These are phyloP conservation scores for Gyps fulvus DNA, from an alignment of 2,113 vertebrate species.

Conservation along the genomic window DNA sequence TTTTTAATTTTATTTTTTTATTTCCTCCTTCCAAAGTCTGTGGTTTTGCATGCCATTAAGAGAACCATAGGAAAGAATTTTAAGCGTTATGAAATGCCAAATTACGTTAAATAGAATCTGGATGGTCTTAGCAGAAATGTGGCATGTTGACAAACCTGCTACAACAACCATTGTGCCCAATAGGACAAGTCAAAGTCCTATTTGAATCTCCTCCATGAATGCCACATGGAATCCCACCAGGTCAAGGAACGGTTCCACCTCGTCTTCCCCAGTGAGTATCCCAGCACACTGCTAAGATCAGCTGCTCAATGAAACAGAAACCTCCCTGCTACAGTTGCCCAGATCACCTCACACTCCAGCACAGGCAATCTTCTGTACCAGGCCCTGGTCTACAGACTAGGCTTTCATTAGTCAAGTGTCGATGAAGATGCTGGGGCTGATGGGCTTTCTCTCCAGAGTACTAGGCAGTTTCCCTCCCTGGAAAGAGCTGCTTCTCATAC, in stretches of 20 bases:
- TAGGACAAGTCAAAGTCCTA: background rate
- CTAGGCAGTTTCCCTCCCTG: background rate
- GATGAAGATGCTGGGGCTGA: background rate
- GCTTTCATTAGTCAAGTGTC: background rate
- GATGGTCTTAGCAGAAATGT: background rate
- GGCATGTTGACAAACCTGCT: background rate
- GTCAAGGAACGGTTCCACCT: background rate
- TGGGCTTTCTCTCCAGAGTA: background rate
- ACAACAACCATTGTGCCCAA: background rate
- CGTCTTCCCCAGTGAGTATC: background rate
- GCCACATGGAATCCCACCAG: background rate
- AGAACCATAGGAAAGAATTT: background rate
- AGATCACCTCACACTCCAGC: background rate
- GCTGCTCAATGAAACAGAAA: background rate
- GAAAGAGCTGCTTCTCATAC: background rate
- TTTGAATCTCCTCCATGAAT: background rate
- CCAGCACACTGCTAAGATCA: background rate
- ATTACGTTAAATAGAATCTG: slow-evolving; percentile 30
- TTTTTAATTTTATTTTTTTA: background rate
- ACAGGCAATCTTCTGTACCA: background rate
- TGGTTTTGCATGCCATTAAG: background rate
- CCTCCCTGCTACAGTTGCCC: background rate
- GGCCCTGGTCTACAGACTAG: background rate
- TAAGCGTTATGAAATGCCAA: slow-evolving; percentile 19
- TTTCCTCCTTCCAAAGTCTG: background rate